Conservation (phyloP, 2,888 invertebrate genomes). For the Hydriomena furcata region DNA sequence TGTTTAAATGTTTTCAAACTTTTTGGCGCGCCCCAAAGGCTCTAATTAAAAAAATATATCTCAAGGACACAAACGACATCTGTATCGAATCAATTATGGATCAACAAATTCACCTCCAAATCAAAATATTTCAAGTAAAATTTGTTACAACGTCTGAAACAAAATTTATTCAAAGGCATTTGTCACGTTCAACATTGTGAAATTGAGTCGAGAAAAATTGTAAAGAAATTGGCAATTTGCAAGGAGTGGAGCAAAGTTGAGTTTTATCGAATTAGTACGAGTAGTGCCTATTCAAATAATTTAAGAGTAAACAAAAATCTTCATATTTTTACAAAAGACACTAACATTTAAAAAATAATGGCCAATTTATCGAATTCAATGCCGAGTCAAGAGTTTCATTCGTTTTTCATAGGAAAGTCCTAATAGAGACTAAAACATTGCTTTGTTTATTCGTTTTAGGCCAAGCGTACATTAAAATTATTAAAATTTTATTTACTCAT, state of each 20-base stretch:
- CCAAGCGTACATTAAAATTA: no score
- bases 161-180: slow-evolving; percentile 48
- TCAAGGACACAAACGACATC: slow-evolving; percentile 38
- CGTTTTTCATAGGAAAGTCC: no score
- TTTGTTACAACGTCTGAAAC: slow-evolving; percentile 36
- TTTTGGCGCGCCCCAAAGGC: slow-evolving; percentile 1
- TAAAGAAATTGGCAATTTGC: slow-evolving; percentile 43
- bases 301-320: neutral
- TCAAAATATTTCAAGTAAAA: slow-evolving; percentile 40
- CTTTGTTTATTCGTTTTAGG: no score
- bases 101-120: slow-evolving; percentile 39
- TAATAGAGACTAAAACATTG: no score
- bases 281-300: slow-evolving; percentile 22
- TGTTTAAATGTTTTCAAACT: slow-evolving; percentile 5
- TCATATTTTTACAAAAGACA: neutral
- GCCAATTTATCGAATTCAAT: neutral
- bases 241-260: slow-evolving; percentile 28
- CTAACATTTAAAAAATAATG: slow-evolving; percentile 3
- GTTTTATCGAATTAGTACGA: slow-evolving; percentile 28
- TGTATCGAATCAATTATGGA: slow-evolving; percentile 44
- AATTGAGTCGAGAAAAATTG: slow-evolving; percentile 45
- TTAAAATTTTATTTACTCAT: no score
- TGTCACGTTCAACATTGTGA: slow-evolving; percentile 46
- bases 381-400: no score
- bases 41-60: slow-evolving; percentile 31